Base-by-base conservation (phyloP, 2,797 vertebrate species). In the Hydrocynus forskahlii region DNA sequence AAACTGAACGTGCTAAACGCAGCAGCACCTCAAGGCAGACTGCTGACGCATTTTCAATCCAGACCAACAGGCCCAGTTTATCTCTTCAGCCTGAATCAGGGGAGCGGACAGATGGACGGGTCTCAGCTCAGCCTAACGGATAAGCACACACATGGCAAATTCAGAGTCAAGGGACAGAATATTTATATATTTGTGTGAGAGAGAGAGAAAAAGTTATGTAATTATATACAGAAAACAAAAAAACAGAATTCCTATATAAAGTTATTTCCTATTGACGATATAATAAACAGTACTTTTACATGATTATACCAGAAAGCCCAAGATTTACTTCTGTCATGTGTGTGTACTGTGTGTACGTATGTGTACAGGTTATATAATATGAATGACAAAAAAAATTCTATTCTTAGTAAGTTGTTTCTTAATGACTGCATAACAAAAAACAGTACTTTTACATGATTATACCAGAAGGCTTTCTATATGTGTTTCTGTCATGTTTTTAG, bases 81-180 rank as follows among this genome's bases (percentile, higher is more conserved):
- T 48, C 60, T 45, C 52, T 62, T 66, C 17, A 55, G 45, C 64
- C 21, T 69, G 40, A n/a, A 16, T 74, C 63, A 79, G 45, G 50
- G n/a, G 29, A 78, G 21, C 35, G 3, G 59, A 66, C 81, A 79
- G 71, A 83, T 45, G 64, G 64, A 62, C 73, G 62, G 17, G 19
- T 45, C 43, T 45, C 43, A 7, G 7, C 38, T 68, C 16, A 43
- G 12, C 43, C 66, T 45, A 1, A n/a, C 38, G 17, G 62, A 64
- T 64, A 17, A 64, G 25, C 62, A 38, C 62, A 38, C 35, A 35
- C 25, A 64, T 14, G 25, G 23, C 60, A 63, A 35, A 35, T 67
- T 67, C 17, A 38, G 16, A 40, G 64, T 67, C 43, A 29, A 29
- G 29, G 29, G 29, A 29, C 12, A 45, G 10, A n/a, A n/a, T 38